Percentiles rank a stretch among this genome's conserved stretches.
These are phyloP conservation scores for Hyposoter dolosus DNA, from an alignment of 2,888 invertebrate species.

Conservation along the genomic window DNA sequence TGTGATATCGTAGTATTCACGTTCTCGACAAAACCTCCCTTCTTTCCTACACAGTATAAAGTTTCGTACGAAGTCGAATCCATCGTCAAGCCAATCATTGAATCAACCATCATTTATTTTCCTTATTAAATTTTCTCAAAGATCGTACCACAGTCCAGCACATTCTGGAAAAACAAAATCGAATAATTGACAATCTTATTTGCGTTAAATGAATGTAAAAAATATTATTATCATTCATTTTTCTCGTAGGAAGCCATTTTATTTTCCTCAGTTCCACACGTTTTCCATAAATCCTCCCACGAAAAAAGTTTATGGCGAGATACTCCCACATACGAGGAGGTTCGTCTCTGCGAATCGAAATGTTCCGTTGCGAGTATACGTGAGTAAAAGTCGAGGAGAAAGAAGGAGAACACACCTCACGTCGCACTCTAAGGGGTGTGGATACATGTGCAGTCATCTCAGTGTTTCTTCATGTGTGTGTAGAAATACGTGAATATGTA, in stretches of 20 bases:
- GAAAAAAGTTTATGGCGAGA: slow-evolving; percentile 20
- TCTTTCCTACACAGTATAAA: slow-evolving; percentile 9
- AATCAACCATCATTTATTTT: slow-evolving; percentile 1
- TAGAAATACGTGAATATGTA: neutral
- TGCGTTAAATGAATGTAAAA: neutral
- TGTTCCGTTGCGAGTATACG: slow-evolving; percentile 51
- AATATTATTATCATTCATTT: neutral
- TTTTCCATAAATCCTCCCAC: slow-evolving; percentile 18
- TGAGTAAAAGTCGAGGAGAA: slow-evolving; percentile 42
- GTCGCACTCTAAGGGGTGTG: slow-evolving; percentile 37
- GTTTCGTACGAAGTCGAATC: neutral
- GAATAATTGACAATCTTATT: neutral
- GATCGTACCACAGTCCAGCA: neutral
- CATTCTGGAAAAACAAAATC: neutral
- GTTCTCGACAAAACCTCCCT: slow-evolving; percentile 25
- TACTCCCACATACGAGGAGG: slow-evolving; percentile 62
- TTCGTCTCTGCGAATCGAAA: slow-evolving; percentile 67
- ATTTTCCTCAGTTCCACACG: neutral
- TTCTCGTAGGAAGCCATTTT: slow-evolving; percentile 21
- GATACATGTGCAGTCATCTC: slow-evolving; percentile 37
- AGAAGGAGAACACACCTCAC: slow-evolving; percentile 40
- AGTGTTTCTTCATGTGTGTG: slow-evolving; percentile 12
- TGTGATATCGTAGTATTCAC: slow-evolving; percentile 34
- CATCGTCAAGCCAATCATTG: neutral
- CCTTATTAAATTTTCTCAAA: neutral